Percentiles rank a stretch among this genome's conserved stretches.
Conservation (phyloP, 2,113 vertebrate genomes). For the Lynx canadensis region DNA sequence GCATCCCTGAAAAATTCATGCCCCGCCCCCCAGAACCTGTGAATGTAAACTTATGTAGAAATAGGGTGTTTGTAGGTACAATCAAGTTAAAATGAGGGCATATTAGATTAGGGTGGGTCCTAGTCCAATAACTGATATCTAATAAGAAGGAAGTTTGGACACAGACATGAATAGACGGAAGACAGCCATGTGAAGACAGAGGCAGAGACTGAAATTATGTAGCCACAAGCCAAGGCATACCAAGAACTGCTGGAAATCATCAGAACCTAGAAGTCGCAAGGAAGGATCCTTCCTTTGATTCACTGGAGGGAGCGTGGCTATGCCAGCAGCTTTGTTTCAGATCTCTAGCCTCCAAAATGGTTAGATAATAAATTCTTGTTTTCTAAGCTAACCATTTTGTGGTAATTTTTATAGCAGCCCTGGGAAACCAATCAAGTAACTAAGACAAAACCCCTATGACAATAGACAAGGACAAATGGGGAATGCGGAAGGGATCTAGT, state of each 20-base stretch:
- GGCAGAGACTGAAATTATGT: not conserved
- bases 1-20: not conserved
- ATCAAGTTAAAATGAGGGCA: not conserved
- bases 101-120: not conserved
- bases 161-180: not conserved
- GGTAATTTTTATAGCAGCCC: not conserved
- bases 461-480: not conserved
- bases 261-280: not conserved
- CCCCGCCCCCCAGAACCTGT: not conserved
- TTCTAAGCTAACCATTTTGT: not conserved
- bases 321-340: not conserved
- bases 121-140: not conserved
- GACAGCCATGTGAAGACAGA: not conserved
- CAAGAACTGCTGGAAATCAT: not conserved
- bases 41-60: not conserved
- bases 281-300: not conserved
- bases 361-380: not conserved
- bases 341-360: not conserved
- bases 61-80: not conserved
- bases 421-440: not conserved
- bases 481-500: not conserved
- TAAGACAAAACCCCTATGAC: not conserved
- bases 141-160: not conserved
- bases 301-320: not conserved
- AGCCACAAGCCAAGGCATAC: not conserved